Evolutionary conservation across 2,888 invertebrate genomes (phyloP), one percentile per base, ranked within the genome.

Genomic region (Sycophila texana): DNA sequence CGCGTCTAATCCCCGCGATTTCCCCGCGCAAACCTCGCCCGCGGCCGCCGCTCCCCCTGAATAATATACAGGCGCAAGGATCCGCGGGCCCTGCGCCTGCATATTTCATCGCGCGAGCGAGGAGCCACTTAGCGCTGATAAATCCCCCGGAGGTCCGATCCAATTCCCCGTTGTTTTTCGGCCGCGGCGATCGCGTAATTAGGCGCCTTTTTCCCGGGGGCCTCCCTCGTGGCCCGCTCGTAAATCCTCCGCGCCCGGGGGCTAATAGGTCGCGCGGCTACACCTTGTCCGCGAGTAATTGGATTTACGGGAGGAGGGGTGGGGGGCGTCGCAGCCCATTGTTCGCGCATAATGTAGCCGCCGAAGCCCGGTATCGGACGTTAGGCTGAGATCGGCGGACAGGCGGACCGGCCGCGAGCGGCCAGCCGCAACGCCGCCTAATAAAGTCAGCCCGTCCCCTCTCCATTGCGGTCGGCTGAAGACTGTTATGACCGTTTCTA

Each of bases 271-370:
- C 66, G 53, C 67, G 61, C 67, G 60, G 58, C 70, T 72, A 67
- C 68, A 77, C 65, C 71, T 77, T 73, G 77, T 79, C 79, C 49
- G 57, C 66, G 77, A 71, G 61, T 81, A 81, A 81, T 81, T 75
- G 79, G 81, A 78, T 79, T 79, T 71, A 20, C 75, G 18, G 20
- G 55, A 71, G 53, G 10, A 14, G 63, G 58, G n/a, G 10, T n/a
- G 16, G 72, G 22, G n/a, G 58, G 39, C 7, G 7, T 39, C 39
- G 39, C 10, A 39, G 10, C 57, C 65, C 72, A 80, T 80, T 80
- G 80, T 80, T 76, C 72, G 61, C 79, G 79, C 71, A 67, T 79
- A 71, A 75, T 75, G 67, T 74, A 58, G 22, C 49, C 47, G 26
- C 63, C 22, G 20, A 18, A 18, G 51, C 47, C 12, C 20, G 12